These are phyloP conservation scores for Camponotus vicinus DNA, from an alignment of 1,140 invertebrate species.

Conservation along the genomic window DNA sequence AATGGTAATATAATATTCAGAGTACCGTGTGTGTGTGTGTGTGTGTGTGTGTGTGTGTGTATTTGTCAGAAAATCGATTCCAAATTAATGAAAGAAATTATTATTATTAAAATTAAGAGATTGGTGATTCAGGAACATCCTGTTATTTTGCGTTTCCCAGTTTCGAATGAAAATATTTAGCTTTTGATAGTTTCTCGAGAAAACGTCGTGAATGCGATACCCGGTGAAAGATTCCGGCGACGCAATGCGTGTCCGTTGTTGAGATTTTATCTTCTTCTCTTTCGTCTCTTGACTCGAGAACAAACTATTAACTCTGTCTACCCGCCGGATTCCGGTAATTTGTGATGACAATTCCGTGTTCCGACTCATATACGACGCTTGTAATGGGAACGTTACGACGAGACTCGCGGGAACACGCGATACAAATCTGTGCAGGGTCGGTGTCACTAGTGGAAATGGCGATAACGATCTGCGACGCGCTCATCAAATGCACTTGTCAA, in stretches of 20 bases:
- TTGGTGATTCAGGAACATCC: too few species aligned
- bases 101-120: too few species aligned
- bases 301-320: slow-evolving; percentile 71
- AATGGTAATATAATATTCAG: too few species aligned
- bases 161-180: too few species aligned
- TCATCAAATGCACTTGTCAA: slow-evolving; percentile 42
- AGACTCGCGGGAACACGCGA: slow-evolving; percentile 29
- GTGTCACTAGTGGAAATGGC: slow-evolving; percentile 32
- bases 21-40: too few species aligned
- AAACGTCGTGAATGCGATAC: background rate
- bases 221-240: background rate
- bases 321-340: slow-evolving; percentile 70
- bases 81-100: too few species aligned
- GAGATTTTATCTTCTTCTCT: slow-evolving; percentile 63
- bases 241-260: background rate
- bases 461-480: slow-evolving; percentile 33
- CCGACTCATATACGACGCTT: slow-evolving; percentile 51
- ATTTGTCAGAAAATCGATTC: too few species aligned
- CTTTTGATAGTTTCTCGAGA: background rate
- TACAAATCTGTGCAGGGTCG: slow-evolving; percentile 50
- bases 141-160: too few species aligned
- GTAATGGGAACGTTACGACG: slow-evolving; percentile 17
- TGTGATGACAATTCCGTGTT: slow-evolving; percentile 67
- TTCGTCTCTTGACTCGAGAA: slow-evolving; percentile 62
- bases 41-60: too few species aligned